A percentile compares a stretch with the other conserved stretches of the same genome.
Conservation (phyloP, 2,888 invertebrate genomes). For the Dicyrtomina minuta region DNA sequence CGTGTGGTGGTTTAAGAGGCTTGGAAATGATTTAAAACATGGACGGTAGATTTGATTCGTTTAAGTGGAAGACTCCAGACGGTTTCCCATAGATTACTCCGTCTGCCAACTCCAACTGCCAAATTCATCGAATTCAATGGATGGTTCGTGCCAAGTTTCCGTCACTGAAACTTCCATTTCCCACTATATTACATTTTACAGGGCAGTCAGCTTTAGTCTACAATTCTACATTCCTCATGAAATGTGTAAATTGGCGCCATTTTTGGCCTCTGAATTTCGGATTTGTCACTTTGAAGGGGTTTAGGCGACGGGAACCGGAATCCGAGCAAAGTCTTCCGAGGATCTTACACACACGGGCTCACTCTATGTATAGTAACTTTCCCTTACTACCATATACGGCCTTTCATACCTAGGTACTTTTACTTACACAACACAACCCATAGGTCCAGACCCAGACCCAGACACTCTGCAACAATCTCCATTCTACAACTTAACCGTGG, state of each 20-base stretch:
- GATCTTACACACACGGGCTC: background rate
- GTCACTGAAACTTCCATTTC: constrained; percentile 19
- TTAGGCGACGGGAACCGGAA: too few relatives aligned
- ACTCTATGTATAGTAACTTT: background rate
- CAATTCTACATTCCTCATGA: constrained; percentile 2
- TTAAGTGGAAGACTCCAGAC: constrained; percentile 19
- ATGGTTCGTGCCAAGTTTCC: constrained; percentile 21
- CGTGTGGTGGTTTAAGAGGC: background rate
- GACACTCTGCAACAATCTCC: too few relatives aligned
- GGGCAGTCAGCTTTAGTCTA: constrained; percentile 3
- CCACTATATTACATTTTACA: constrained; percentile 28
- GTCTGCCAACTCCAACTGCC: constrained; percentile 23
- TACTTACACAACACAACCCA: background rate
- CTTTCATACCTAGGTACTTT: too few relatives aligned
- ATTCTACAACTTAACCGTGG: too few relatives aligned
- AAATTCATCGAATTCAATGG: constrained; percentile 24
- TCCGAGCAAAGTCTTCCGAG: background rate
- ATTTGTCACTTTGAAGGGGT: constrained; percentile 10
- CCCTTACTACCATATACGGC: background rate
- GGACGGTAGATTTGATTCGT: constrained; percentile 15
- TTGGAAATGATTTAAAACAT: constrained; percentile 17
- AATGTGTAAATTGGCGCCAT: constrained; percentile 24
- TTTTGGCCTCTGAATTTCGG: constrained; percentile 15
- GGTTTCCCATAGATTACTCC: constrained; percentile 17
- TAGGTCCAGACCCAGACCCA: too few relatives aligned